Base-by-base conservation (phyloP, 2,797 vertebrate genomes). In the Euthynnus affinis region DNA sequence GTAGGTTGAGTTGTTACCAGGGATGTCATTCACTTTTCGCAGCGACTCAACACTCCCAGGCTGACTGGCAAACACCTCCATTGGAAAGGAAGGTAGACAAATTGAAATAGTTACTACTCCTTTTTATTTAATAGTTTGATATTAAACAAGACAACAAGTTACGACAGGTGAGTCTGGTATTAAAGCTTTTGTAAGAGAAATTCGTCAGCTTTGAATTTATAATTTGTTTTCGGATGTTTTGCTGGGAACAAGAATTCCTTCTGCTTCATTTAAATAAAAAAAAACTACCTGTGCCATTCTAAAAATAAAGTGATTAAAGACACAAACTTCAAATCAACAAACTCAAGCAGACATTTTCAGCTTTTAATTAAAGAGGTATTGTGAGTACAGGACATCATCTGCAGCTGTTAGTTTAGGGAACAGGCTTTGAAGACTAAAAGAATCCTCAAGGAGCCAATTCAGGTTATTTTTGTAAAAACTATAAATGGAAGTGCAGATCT, bases 31-130 rank as follows among this genome's bases (percentile, higher is more conserved):
- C 88, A 73, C 84, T 91, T 94, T 94, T 89, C 22, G 80, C 89
- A 96, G 86, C 53, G 91, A 95, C 86, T 95, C 92, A 76, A 92
- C 90, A 87, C 90, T 95, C 88, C 84, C 95, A 6, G 82, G 93
- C 29, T 90, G 85, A 84, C 89, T 93, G 90, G 89, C 91, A 91
- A 86, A 86, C 75, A 80, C 90, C 94, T 96, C 94, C 89, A 5
- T 74, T 40, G 78, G 76, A 91, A 91, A 93, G 86, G 83, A 92
- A 93, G 71, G 80, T 51, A 74, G 79, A 90, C 59, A 90, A 67
- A 89, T 78, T 78, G 40, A 81, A 70, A 77, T 32, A 77, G 27
- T 80, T 80, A 85, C 15, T 63, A 57, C 32, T 76, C 13, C 51
- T 79, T 42, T 53, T 15, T 32, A 27, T 80, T 60, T 61, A 10